Evolutionary conservation across 2,113 vertebrate species (phyloP), one percentile per base, ranked within the genome.

Genomic region (Rhea pennata): DNA sequence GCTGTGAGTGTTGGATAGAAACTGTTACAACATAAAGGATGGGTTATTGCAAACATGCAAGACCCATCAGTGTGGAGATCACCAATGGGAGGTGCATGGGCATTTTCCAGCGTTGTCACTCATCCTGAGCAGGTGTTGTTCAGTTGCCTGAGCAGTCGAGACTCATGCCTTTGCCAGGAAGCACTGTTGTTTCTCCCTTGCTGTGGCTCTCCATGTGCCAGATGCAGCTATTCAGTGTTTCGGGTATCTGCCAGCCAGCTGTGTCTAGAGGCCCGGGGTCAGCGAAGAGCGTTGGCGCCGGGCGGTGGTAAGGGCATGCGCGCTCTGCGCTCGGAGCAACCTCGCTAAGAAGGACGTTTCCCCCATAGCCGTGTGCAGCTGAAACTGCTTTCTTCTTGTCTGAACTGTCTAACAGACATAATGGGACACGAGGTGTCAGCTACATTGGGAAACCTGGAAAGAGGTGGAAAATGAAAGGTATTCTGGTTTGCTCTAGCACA

Each of bases 11-110:
- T 15, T 23, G 23, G 46, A 19, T 90, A 33, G 66, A 44, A 46
- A 44, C 15, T 5, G 12, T 26, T 66, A 2, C 27, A n/a, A 11
- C 6, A 20, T 27, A 26, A 53, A 40, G 0, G 31, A 4, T 9
- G 11, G 23, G 1, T 0, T 14, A 9, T 5, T 50, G 51, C 23
- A 46, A 48, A 11, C n/a, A 3, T 22, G 9, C 23, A 27, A 12
- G 39, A 14, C 7, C 20, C 31, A 1, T 12, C 23, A 10, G 61
- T 2, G 14, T 13, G 15, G 13, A 0, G 2, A 21, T 14, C 1
- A 0, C 48, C 4, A 2, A n/a, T 0, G 0, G 75, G 36, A 75
- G n/a, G 11, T 3, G 27, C 0, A 2, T 3, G 24, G 58, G 78
- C 0, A 0, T 44, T n/a, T 0, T 6, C 64, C 64, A 4, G 48